Evolutionary conservation across 2,888 invertebrate genomes (phyloP).

Genomic region (Tolmerus cingulatus): DNA sequence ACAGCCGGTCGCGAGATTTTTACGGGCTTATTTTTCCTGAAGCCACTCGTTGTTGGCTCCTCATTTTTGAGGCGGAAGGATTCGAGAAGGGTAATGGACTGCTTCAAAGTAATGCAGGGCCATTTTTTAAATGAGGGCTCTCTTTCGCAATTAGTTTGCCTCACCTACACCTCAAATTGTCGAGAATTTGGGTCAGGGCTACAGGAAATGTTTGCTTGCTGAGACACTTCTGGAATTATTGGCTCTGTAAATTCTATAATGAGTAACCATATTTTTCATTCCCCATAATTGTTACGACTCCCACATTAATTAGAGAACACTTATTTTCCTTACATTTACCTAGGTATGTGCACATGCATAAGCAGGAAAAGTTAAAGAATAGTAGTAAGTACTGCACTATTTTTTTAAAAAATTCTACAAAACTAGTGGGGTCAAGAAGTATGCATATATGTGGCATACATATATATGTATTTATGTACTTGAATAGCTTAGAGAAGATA

Average conservation of each 20-base stretch:
- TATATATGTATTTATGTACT: no score
- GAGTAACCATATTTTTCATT: background rate
- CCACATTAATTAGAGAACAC: no score
- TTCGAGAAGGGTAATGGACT: background rate
- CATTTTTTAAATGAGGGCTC: background rate
- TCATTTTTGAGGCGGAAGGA: background rate
- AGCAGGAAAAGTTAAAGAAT: no score
- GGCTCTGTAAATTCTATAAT: background rate
- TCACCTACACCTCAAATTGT: background rate
- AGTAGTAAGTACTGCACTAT: no score
- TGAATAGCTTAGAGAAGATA: no score
- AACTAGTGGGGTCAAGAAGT: no score
- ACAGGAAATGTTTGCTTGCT: background rate
- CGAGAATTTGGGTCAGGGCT: background rate
- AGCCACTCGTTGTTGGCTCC: background rate
- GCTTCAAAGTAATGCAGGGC: background rate
- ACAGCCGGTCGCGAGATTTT: background rate
- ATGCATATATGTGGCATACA: no score
- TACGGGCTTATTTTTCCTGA: background rate
- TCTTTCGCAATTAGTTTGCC: background rate
- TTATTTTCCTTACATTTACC: no score
- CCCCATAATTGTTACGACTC: no score
- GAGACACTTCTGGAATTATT: background rate
- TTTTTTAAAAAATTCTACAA: no score
- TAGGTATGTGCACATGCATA: no score